Base-by-base conservation (phyloP, 1,140 invertebrate genomes). In the Tetraneura akinire region DNA sequence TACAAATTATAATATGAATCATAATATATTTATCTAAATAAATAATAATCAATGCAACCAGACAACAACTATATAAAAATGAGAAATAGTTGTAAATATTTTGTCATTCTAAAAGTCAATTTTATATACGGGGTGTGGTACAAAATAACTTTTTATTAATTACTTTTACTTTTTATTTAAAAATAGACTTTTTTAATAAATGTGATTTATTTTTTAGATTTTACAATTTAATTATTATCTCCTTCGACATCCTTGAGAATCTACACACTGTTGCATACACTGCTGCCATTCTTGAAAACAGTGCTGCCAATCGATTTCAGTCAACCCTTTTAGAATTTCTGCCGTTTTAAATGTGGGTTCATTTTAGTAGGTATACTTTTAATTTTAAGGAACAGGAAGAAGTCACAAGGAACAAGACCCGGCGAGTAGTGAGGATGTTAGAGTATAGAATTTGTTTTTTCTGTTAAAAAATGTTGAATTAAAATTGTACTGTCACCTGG, bases 401-500 rank as follows among this genome's bases (percentile, higher is more conserved):
- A 87, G 82, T 87, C 86, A 64, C 83, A 85, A 53, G 85, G 85
- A 51, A 16, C 18, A 51, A 51, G 16, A 82, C 88, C 86, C 81
- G 85, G 85, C 74, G 82, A 85, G 82, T 87, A 88, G 47, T 85
- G 85, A 83, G 84, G 85, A 81, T n/a, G n/a, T n/a, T n/a, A n/a
- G n/a, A n/a, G n/a, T n/a, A n/a, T n/a, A n/a, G n/a, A n/a, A n/a
- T n/a, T n/a, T n/a, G n/a, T n/a, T n/a, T n/a, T n/a, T n/a, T n/a
- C n/a, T n/a, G n/a, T n/a, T n/a, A n/a, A n/a, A n/a, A n/a, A n/a
- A n/a, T n/a, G n/a, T n/a, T n/a, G n/a, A n/a, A n/a, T n/a, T n/a
- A n/a, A n/a, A n/a, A n/a, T n/a, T n/a, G n/a, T n/a, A n/a, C n/a
- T n/a, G n/a, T n/a, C n/a, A n/a, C n/a, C n/a, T n/a, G n/a, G n/a